phyloP scores from a whole-genome alignment of 2,113 vertebrate species.

The Dendrocopos noguchii region DNA sequence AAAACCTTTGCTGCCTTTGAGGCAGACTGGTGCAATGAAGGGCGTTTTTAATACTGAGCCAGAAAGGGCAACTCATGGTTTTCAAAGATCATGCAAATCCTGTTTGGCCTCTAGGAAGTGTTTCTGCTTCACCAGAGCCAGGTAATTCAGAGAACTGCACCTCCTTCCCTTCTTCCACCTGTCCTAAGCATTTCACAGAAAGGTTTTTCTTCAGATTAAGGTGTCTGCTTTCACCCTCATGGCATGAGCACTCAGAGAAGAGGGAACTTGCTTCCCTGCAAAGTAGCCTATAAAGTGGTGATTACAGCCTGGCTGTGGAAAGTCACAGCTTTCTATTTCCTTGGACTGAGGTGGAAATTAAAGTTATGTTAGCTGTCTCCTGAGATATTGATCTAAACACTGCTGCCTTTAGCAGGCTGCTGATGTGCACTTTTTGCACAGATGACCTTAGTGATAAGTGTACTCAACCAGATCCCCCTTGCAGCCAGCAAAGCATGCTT shows the following conservation, averaged over 20 bases:
- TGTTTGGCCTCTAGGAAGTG: neutral
- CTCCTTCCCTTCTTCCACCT: neutral
- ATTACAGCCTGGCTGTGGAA: neutral
- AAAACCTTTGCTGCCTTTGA: neutral
- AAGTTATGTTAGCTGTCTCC: slow-evolving; percentile 30
- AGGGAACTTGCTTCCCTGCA: neutral
- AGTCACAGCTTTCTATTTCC: slow-evolving; percentile 16
- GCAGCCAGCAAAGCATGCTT: neutral
- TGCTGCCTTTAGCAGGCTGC: neutral
- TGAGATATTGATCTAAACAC: slow-evolving; percentile 20
- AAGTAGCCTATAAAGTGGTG: neutral
- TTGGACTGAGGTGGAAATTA: slow-evolving; percentile 22
- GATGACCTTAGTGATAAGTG: neutral
- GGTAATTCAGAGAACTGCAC: neutral
- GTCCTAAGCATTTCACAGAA: neutral
- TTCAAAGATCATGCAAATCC: neutral
- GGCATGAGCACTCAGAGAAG: neutral
- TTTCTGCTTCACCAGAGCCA: neutral
- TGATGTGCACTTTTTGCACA: slow-evolving; percentile 16
- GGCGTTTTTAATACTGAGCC: neutral
- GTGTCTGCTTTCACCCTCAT: neutral
- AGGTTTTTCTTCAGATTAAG: neutral
- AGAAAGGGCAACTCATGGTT: accelerated
- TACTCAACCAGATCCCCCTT: neutral
- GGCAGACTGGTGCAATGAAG: neutral